Conservation (phyloP, 2,888 invertebrate species). For the Drosophila stalkeri region DNA sequence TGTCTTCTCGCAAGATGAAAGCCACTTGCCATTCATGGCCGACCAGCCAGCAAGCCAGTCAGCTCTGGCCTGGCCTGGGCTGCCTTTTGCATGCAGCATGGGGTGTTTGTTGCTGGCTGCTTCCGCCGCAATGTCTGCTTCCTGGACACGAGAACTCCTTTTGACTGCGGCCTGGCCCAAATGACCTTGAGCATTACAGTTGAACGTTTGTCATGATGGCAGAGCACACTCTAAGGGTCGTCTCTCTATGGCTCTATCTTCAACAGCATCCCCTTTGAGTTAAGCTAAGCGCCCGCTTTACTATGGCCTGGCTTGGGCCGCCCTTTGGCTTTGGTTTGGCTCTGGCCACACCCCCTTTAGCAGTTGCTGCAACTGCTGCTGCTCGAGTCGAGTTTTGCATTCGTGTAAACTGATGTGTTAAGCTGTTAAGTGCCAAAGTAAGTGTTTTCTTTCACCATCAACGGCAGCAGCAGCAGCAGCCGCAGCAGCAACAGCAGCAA, state of each 20-base stretch:
- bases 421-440: conserved; percentile 84
- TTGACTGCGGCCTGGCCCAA: conserved; percentile 49
- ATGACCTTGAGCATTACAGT: conserved; percentile 75
- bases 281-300: conserved; percentile 47
- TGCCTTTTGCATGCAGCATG: conserved; percentile 52
- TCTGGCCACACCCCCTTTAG: conserved; percentile 52
- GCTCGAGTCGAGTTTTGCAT: conserved; percentile 62
- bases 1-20: conserved; percentile 81
- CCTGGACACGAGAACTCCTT: conserved; percentile 57
- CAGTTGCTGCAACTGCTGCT: conserved; percentile 29
- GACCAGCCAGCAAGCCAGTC: conserved; percentile 42
- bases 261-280: conserved; percentile 12
- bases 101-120: conserved; percentile 15
- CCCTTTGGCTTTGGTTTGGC: conserved; percentile 36
- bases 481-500: conserved; percentile 43
- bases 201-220: conserved; percentile 65
- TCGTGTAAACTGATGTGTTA: conserved; percentile 79
- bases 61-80: conserved; percentile 16
- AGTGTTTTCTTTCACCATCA: conserved; percentile 83
- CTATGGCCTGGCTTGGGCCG: conserved; percentile 24
- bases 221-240: conserved; percentile 13
- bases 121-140: conserved; percentile 28
- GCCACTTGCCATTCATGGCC: conserved; percentile 75
- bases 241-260: conserved; percentile 13
- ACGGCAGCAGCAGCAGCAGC: conserved; percentile 49